phyloP scores from a whole-genome alignment of 2,888 invertebrate species.

The Aphodius sticticus region DNA sequence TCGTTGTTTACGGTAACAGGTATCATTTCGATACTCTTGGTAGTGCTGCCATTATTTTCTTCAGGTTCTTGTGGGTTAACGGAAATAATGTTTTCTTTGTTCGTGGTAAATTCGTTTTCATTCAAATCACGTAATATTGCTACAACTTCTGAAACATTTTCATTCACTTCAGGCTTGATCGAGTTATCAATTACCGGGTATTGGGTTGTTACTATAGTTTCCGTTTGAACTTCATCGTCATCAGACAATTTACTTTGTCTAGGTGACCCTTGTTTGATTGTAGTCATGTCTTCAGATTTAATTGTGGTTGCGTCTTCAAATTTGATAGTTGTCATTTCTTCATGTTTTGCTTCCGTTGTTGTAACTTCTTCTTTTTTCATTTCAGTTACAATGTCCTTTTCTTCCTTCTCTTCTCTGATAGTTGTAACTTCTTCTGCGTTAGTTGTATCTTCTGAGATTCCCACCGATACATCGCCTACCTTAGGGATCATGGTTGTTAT shows the following conservation, averaged over 20 bases:
- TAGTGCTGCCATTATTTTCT: conserved; percentile 7
- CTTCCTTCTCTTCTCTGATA: background rate
- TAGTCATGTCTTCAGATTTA: background rate
- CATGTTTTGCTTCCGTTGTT: conserved; percentile 10
- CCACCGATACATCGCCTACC: background rate
- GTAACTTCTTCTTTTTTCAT: background rate
- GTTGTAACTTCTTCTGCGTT: conserved; percentile 7
- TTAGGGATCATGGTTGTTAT: background rate
- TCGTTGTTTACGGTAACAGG: conserved; percentile 13
- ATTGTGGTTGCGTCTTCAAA: background rate
- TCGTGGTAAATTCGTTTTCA: conserved; percentile 15
- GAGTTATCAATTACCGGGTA: background rate
- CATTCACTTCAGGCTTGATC: conserved; percentile 10
- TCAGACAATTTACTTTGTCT: background rate
- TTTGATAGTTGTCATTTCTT: background rate
- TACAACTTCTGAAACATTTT: conserved; percentile 11
- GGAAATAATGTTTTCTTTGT: background rate
- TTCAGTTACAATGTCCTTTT: conserved; percentile 7
- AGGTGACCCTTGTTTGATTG: background rate
- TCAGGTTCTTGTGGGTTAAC: conserved; percentile 6
- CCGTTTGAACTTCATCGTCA: background rate
- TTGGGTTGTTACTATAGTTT: background rate
- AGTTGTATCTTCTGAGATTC: background rate
- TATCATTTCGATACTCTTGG: conserved; percentile 23
- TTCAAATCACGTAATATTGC: conserved; percentile 7